Evolutionary conservation across 2,113 vertebrate genomes (phyloP).

Genomic region (Grammomys surdaster): DNA sequence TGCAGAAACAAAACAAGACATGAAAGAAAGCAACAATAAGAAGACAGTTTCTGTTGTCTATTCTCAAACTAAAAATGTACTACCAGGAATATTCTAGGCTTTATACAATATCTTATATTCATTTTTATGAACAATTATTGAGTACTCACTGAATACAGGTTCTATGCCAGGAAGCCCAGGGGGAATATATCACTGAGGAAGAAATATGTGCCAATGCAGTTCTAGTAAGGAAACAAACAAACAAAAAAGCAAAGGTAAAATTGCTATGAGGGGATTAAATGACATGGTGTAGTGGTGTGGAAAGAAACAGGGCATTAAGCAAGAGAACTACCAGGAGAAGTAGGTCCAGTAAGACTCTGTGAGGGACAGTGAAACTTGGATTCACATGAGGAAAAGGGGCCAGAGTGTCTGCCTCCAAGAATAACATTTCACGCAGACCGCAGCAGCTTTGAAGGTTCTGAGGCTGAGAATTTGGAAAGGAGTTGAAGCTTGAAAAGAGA

Average conservation of each 20-base stretch:
- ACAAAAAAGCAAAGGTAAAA: not conserved
- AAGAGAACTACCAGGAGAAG: not conserved
- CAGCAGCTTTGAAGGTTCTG: not conserved
- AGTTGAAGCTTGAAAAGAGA: not conserved
- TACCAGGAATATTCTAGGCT: constrained; percentile 19
- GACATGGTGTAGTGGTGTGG: not conserved
- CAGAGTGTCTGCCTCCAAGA: not conserved
- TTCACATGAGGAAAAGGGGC: not conserved
- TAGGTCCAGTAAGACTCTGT: not conserved
- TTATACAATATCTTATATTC: not conserved
- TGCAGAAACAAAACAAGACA: not conserved
- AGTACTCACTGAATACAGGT: not conserved
- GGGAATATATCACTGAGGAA: not conserved
- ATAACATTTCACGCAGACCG: not conserved
- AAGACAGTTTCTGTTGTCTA: not conserved
- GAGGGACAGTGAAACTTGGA: not conserved
- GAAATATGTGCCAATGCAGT: not conserved
- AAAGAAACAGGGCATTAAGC: not conserved
- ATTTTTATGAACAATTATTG: constrained; percentile 26
- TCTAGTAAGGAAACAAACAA: not conserved
- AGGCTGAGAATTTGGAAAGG: not conserved
- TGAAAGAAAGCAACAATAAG: not conserved
- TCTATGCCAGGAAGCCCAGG: not conserved
- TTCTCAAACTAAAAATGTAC: not conserved
- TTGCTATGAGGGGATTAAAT: not conserved